Percentiles rank a stretch among this genome's conserved stretches.
Evolutionary conservation across 2,888 invertebrate species (phyloP).

Genomic region (Cancer borealis): DNA sequence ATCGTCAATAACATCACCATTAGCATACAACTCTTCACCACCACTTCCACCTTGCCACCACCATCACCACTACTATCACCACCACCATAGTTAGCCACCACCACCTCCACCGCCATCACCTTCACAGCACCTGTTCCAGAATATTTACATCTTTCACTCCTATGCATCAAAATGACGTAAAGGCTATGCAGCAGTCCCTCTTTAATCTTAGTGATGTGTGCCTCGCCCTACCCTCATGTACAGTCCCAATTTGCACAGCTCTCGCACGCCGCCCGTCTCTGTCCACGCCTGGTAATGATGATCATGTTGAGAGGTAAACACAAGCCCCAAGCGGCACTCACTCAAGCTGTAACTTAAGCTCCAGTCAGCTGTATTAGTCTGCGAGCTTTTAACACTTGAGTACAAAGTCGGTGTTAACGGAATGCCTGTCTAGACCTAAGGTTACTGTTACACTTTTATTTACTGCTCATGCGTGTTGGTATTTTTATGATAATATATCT

Average conservation of each 20-base stretch:
- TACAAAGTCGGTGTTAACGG: not conserved
- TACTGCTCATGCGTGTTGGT: not conserved
- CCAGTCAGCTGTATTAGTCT: not conserved
- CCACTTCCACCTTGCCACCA: not conserved
- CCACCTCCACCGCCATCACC: slow-evolving; percentile 8
- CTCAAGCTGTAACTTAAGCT: not conserved
- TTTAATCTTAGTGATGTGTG: slow-evolving; percentile 23
- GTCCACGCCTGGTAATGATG: slow-evolving; percentile 1
- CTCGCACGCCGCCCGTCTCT: slow-evolving; percentile 1
- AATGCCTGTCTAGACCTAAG: not conserved
- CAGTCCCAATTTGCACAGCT: slow-evolving; percentile 24
- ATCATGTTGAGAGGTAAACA: slow-evolving; percentile 29
- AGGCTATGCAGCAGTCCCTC: slow-evolving; percentile 17
- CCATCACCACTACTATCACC: slow-evolving; percentile 3
- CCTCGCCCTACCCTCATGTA: slow-evolving; percentile 18
- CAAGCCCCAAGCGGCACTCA: not conserved
- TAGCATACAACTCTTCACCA: not conserved
- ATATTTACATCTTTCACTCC: not conserved
- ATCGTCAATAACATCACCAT: not conserved
- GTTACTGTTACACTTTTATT: not conserved
- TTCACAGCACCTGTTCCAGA: slow-evolving; percentile 18
- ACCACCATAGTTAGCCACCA: not conserved
- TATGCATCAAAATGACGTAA: not conserved
- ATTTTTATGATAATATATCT: not conserved
- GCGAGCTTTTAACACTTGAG: not conserved